phyloP scores from a whole-genome alignment of 2,113 vertebrate species.

The Miniopterus natalensis region DNA sequence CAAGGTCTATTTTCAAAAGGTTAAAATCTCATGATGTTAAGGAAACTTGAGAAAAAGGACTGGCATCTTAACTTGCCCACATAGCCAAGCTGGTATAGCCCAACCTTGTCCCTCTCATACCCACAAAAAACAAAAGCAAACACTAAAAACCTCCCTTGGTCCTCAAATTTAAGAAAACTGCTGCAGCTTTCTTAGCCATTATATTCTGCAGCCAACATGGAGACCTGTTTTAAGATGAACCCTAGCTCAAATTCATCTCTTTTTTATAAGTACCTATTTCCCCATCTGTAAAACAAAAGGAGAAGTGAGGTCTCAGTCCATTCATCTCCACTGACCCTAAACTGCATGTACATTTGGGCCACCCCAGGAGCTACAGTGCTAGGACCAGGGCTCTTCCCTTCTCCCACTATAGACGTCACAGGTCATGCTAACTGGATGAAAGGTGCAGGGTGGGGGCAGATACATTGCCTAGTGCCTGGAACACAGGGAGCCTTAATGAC shows the following conservation, averaged over 20 bases:
- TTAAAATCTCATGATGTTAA: neutral
- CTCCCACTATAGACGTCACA: neutral
- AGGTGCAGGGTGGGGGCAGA: accelerated
- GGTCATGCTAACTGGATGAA: neutral
- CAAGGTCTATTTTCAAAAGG: neutral
- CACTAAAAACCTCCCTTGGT: neutral
- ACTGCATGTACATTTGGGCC: neutral
- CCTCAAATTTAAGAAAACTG: neutral
- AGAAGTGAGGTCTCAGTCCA: neutral
- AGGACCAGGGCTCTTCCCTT: neutral
- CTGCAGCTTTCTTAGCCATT: neutral
- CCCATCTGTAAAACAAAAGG: neutral
- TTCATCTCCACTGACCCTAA: neutral
- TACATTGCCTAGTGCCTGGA: neutral
- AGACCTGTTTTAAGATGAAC: neutral
- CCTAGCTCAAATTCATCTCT: neutral
- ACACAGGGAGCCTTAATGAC: neutral
- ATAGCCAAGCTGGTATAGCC: neutral
- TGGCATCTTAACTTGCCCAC: neutral
- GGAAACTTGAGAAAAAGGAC: neutral
- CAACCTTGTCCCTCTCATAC: neutral
- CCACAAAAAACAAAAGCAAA: neutral
- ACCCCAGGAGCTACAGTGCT: neutral
- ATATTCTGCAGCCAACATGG: neutral
- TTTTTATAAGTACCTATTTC: neutral